phyloP scores from a whole-genome alignment of 2,888 invertebrate species.

The Phaedon cochleariae region DNA sequence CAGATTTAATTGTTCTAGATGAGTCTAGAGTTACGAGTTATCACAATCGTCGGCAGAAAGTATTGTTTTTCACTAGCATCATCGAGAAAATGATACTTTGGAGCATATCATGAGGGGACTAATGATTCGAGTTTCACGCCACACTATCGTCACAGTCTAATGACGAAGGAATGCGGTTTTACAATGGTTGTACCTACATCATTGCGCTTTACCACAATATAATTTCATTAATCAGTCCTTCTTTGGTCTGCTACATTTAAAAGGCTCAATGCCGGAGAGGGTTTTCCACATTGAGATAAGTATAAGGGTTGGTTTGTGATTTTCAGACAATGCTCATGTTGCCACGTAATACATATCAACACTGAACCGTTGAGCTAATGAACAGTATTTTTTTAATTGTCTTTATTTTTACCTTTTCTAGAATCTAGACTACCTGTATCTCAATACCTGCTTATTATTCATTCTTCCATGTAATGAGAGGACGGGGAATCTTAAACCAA shows the following conservation, averaged over 20 bases:
- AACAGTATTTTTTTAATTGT: neutral
- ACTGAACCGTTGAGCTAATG: neutral
- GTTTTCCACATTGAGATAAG: no score
- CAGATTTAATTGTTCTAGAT: no score
- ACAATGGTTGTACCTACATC: conserved; percentile 47
- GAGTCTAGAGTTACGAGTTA: no score
- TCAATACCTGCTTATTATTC: neutral
- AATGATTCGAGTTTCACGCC: conserved; percentile 48
- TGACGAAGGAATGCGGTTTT: conserved; percentile 53
- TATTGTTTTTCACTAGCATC: no score
- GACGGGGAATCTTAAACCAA: neutral
- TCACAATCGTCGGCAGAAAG: no score
- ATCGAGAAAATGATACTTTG: no score
- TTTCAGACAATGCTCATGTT: no score
- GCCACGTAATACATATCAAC: no score
- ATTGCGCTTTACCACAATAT: conserved; percentile 42
- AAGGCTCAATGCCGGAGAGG: neutral
- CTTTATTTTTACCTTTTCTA: neutral
- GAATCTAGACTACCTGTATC: no score
- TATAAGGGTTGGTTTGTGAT: no score
- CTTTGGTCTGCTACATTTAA: conserved; percentile 26
- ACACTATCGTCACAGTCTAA: conserved; percentile 55
- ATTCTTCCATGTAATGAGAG: conserved; percentile 6
- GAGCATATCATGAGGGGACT: conserved; percentile 32
- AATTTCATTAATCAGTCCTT: conserved; percentile 47